Conservation (phyloP, 2,113 vertebrate species). For the Periophthalmus modestus region DNA sequence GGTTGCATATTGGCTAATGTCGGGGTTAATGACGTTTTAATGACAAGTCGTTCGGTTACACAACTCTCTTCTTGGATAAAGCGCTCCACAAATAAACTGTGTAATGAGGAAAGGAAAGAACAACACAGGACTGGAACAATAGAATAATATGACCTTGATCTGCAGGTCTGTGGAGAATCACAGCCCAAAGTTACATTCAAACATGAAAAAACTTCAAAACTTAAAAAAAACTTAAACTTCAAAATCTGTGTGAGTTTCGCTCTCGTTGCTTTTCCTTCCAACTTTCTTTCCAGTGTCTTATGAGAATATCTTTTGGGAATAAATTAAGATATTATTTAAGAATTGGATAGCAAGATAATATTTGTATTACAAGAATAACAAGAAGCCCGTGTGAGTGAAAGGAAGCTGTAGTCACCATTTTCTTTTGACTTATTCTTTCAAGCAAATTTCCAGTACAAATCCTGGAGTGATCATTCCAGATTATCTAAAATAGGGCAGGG, state of each 20-base stretch:
- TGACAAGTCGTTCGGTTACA: conserved; percentile 8
- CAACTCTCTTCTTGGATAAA: conserved; percentile 7
- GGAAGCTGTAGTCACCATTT: not conserved
- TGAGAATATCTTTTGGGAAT: not conserved
- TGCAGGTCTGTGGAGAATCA: conserved; percentile 3
- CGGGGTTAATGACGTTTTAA: conserved; percentile 11
- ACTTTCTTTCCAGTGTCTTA: not conserved
- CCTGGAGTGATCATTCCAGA: not conserved
- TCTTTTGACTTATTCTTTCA: not conserved
- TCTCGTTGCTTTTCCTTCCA: not conserved
- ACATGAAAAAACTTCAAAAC: not conserved
- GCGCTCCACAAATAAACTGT: conserved; percentile 5
- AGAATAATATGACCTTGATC: conserved; percentile 2
- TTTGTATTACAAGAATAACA: conserved; percentile 3
- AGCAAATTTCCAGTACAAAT: not conserved
- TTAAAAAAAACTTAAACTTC: not conserved
- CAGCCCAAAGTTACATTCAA: not conserved
- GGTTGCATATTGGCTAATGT: not conserved
- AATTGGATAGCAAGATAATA: not conserved
- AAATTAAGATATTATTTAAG: not conserved
- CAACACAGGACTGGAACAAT: not conserved
- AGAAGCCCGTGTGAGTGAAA: too few relatives aligned
- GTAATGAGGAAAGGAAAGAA: not conserved
- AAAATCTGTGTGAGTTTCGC: not conserved
- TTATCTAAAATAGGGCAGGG: not conserved